Conservation (phyloP, 2,797 vertebrate genomes). For the Taeniopygia guttata region DNA sequence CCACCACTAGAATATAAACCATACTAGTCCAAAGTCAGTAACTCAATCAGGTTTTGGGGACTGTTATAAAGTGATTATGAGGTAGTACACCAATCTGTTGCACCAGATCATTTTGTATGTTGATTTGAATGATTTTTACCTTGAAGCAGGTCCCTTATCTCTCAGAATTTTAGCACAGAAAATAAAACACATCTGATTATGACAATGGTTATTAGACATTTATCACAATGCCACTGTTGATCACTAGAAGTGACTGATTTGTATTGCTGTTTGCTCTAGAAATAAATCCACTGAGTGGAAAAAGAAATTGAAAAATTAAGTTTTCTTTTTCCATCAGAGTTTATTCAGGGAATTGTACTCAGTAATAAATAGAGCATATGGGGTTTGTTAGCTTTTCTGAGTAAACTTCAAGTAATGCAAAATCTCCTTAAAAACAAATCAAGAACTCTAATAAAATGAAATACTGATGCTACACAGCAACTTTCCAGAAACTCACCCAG, state of each 20-base stretch:
- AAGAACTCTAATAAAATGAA: neutral
- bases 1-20: neutral
- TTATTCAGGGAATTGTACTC: neutral
- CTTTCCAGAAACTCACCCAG: neutral
- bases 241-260: fast-evolving
- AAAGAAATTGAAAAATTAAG: neutral
- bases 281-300: neutral
- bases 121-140: neutral
- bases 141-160: neutral
- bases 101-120: neutral
- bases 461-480: neutral
- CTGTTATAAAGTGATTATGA: neutral
- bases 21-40: neutral
- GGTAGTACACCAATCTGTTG: neutral
- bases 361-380: neutral
- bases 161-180: neutral
- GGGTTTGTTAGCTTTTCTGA: neutral
- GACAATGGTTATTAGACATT: neutral
- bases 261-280: neutral
- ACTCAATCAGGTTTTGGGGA: neutral
- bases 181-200: neutral
- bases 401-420: neutral
- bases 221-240: neutral
- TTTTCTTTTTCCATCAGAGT: neutral
- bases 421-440: neutral